These are phyloP conservation scores for Barnardius zonarius DNA, from an alignment of 2,113 vertebrate species.

Conservation along the genomic window DNA sequence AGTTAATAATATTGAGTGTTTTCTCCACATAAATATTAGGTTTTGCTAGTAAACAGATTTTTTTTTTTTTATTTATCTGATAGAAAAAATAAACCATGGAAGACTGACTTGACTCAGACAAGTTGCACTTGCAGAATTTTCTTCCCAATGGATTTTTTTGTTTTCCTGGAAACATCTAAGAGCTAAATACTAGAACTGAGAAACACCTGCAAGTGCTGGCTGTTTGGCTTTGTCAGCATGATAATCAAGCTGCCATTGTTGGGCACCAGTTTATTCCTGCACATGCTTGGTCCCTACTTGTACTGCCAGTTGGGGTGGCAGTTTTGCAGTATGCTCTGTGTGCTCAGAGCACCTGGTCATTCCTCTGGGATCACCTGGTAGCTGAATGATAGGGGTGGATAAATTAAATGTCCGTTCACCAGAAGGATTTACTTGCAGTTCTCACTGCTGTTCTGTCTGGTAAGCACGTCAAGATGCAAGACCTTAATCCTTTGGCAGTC, in stretches of 20 bases:
- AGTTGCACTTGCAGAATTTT: neutral
- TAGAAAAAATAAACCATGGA: neutral
- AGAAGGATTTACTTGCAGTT: neutral
- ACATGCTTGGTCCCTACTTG: neutral
- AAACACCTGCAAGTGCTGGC: neutral
- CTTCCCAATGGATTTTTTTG: neutral
- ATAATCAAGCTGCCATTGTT: fast-evolving
- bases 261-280: neutral
- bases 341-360: fast-evolving
- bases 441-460: fast-evolving
- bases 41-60: neutral
- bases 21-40: neutral
- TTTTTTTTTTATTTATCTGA: neutral
- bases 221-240: neutral
- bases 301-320: neutral
- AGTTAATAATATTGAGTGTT: neutral
- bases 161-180: neutral
- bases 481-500: neutral
- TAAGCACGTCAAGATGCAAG: neutral
- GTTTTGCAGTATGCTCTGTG: neutral
- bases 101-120: neutral
- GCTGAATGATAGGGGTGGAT: neutral
- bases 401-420: neutral
- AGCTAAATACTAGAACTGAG: neutral
- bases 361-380: neutral